Evolutionary conservation across 2,797 vertebrate genomes (phyloP).

Genomic region (Helostoma temminkii): DNA sequence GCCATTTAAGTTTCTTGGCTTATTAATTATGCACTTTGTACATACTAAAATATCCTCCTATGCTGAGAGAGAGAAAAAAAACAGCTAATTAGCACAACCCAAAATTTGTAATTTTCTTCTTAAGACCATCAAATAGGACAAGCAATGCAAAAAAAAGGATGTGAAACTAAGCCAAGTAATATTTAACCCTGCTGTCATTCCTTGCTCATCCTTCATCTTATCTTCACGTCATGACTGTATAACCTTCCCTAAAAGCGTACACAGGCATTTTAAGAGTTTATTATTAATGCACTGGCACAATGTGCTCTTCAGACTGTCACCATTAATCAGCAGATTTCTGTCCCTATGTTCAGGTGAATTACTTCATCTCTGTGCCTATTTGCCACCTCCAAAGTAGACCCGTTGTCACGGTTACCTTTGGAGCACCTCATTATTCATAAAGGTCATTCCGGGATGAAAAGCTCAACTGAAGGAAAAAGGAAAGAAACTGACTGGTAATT

Average conservation of each 20-base stretch:
- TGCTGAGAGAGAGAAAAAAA: conserved; percentile 79
- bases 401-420: conserved; percentile 70
- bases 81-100: conserved; percentile 74
- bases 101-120: conserved; percentile 69
- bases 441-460: conserved; percentile 72
- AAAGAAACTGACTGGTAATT: conserved; percentile 28
- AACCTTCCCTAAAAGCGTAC: conserved; percentile 72
- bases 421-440: conserved; percentile 77
- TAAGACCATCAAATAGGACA: conserved; percentile 79
- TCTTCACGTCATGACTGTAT: conserved; percentile 49
- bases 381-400: conserved; percentile 58
- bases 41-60: conserved; percentile 82
- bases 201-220: conserved; percentile 55
- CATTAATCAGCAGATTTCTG: conserved; percentile 72
- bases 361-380: conserved; percentile 57
- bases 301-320: conserved; percentile 72
- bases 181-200: conserved; percentile 64
- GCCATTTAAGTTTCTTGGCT: conserved; percentile 83
- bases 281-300: conserved; percentile 77
- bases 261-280: conserved; percentile 67
- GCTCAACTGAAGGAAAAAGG: conserved; percentile 49
- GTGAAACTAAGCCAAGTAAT: conserved; percentile 74
- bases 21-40: conserved; percentile 88
- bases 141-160: conserved; percentile 72
- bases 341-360: conserved; percentile 60